A percentile compares a stretch with the other conserved stretches of the same genome.
phyloP scores from a whole-genome alignment of 2,888 invertebrate genomes.

The Amphipyra tragopoginis region DNA sequence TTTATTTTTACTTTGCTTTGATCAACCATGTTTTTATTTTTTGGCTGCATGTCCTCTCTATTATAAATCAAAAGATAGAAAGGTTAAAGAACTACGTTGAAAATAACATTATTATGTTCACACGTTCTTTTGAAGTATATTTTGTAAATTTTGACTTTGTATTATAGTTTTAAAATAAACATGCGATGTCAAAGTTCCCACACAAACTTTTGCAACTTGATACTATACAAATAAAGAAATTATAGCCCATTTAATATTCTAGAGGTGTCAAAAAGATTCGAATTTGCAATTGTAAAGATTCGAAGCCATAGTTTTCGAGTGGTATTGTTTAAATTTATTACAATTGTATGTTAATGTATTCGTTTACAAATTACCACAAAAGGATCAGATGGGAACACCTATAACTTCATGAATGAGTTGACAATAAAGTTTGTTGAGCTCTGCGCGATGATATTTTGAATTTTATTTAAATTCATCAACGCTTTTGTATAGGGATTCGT shows the following conservation, averaged over 20 bases:
- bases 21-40: slow-evolving; percentile 36
- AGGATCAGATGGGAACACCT: slow-evolving; percentile 46
- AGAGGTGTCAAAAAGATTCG: slow-evolving; percentile 28
- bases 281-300: slow-evolving; percentile 56
- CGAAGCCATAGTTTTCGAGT: slow-evolving; percentile 27
- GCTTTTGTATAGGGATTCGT: neutral
- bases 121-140: slow-evolving; percentile 30
- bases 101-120: slow-evolving; percentile 33
- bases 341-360: slow-evolving; percentile 56
- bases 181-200: slow-evolving; percentile 30
- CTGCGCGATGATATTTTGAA: slow-evolving; percentile 46
- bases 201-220: slow-evolving; percentile 22
- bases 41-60: slow-evolving; percentile 11
- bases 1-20: slow-evolving; percentile 44
- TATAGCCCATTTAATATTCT: slow-evolving; percentile 25
- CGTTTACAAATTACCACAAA: slow-evolving; percentile 51
- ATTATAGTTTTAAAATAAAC: slow-evolving; percentile 8
- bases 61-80: slow-evolving; percentile 27
- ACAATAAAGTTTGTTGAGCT: slow-evolving; percentile 32
- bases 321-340: slow-evolving; percentile 44
- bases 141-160: slow-evolving; percentile 16
- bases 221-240: slow-evolving; percentile 31
- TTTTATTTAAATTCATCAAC: slow-evolving; percentile 51
- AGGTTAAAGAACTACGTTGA: slow-evolving; percentile 8
- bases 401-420: slow-evolving; percentile 39